Conservation (phyloP, 1,140 invertebrate genomes). For the Zaprionus camerounensis region DNA sequence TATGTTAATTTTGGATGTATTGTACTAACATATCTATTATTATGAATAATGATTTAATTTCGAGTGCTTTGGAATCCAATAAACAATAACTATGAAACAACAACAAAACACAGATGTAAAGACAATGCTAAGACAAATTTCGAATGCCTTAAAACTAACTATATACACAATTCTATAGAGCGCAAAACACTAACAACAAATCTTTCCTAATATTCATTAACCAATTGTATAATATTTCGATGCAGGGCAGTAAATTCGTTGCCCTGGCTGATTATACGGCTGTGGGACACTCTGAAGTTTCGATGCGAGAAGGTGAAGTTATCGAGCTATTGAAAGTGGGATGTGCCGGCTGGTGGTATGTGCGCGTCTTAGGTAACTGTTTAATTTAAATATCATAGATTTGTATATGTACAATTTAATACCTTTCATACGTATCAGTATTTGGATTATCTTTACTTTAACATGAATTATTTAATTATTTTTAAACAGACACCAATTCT, state of each 20-base stretch:
- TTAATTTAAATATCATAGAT: conserved; percentile 1
- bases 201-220: conserved; percentile 10
- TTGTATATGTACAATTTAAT: conserved; percentile 8
- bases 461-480: conserved; percentile 18
- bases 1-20: no score
- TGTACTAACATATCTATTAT: no score
- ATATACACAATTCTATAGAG: not conserved
- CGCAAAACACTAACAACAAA: conserved; percentile 12
- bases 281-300: conserved; percentile 94
- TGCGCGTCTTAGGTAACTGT: conserved; percentile 89
- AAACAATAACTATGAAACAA: no score
- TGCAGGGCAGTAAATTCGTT: conserved; percentile 90
- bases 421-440: not conserved
- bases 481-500: conserved; percentile 86
- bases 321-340: conserved; percentile 95
- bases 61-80: not conserved
- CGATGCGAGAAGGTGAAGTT: conserved; percentile 94
- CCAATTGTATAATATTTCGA: conserved; percentile 45
- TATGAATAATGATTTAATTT: no score
- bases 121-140: not conserved
- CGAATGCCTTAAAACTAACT: conserved; percentile 1
- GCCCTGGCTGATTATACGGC: conserved; percentile 96
- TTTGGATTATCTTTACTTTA: not conserved
- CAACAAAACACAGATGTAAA: not conserved
- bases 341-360: conserved; percentile 98